Conservation (phyloP, 2,888 invertebrate species). For the Agrochola circellaris region DNA sequence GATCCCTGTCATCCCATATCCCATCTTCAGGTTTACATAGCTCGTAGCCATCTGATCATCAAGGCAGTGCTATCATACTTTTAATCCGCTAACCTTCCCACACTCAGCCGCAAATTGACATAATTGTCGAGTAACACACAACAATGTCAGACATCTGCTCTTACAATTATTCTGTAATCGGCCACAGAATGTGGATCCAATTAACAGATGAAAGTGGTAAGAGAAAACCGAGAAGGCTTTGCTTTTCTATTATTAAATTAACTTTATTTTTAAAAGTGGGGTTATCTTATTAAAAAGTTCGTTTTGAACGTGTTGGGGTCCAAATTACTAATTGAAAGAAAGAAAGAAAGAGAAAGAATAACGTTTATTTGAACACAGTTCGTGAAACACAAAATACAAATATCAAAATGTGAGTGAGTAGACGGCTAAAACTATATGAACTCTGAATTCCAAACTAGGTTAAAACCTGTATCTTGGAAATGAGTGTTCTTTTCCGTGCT, state of each 20-base stretch:
- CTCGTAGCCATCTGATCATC: not conserved
- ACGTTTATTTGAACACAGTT: too few species aligned
- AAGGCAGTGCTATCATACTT: constrained; percentile 11
- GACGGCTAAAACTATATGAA: too few species aligned
- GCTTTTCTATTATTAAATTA: constrained; percentile 37
- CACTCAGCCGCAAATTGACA: constrained; percentile 66
- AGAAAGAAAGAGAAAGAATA: too few species aligned
- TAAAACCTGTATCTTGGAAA: too few species aligned
- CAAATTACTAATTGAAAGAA: not conserved
- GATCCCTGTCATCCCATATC: not conserved
- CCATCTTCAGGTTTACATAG: not conserved
- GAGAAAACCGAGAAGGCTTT: constrained; percentile 12
- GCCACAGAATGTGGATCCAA: constrained; percentile 70
- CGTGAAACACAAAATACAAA: too few species aligned
- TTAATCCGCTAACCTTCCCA: constrained; percentile 6
- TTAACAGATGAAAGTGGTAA: constrained; percentile 70
- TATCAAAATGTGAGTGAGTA: too few species aligned
- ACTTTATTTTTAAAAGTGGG: not conserved
- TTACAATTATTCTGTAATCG: constrained; percentile 72
- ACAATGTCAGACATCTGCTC: constrained; percentile 63
- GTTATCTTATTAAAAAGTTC: not conserved
- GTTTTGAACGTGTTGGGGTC: too few species aligned
- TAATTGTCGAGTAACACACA: constrained; percentile 67
- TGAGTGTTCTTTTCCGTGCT: too few species aligned
- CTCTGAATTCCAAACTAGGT: too few species aligned